Evolutionary conservation across 2,888 invertebrate species (phyloP).

Genomic region (Rambutsinella grinnellia): DNA sequence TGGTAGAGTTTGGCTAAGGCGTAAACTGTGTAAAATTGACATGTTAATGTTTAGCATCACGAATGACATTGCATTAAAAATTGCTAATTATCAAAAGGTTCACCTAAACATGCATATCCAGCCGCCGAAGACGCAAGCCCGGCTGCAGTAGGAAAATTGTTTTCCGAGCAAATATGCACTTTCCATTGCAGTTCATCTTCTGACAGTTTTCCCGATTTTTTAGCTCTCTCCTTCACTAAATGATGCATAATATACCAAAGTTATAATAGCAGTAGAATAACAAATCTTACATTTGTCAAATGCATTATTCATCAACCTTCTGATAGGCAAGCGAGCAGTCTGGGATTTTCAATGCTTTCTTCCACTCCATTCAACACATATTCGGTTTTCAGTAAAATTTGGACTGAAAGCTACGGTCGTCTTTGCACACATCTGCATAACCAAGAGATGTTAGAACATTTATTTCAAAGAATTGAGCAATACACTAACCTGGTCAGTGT

Average conservation of each 20-base stretch:
- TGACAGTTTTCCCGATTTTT: constrained; percentile 69
- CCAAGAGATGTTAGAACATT: too few species aligned
- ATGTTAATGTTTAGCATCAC: not conserved
- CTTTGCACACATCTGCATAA: constrained; percentile 84
- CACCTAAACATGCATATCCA: constrained; percentile 92
- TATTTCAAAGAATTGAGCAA: constrained; percentile 47
- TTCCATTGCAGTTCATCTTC: constrained; percentile 50
- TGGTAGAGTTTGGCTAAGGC: constrained; percentile 82
- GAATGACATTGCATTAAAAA: not conserved
- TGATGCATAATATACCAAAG: not conserved
- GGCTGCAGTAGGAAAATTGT: constrained; percentile 99
- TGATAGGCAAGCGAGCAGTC: constrained; percentile 82
- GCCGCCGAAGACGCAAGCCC: constrained; percentile 98
- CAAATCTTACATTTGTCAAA: constrained; percentile 9
- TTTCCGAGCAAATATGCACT: constrained; percentile 86
- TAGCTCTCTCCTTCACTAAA: constrained; percentile 72
- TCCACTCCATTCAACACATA: constrained; percentile 93
- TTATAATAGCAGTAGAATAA: not conserved
- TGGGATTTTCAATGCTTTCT: constrained; percentile 79
- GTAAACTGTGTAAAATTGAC: constrained; percentile 72
- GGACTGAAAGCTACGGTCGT: constrained; percentile 86
- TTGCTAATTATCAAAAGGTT: too few species aligned
- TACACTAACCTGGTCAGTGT: constrained; percentile 78
- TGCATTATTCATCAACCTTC: constrained; percentile 74
- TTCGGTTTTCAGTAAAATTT: constrained; percentile 79